Evolutionary conservation across 2,888 invertebrate genomes (phyloP).

Genomic region (Heteropelma amictum): DNA sequence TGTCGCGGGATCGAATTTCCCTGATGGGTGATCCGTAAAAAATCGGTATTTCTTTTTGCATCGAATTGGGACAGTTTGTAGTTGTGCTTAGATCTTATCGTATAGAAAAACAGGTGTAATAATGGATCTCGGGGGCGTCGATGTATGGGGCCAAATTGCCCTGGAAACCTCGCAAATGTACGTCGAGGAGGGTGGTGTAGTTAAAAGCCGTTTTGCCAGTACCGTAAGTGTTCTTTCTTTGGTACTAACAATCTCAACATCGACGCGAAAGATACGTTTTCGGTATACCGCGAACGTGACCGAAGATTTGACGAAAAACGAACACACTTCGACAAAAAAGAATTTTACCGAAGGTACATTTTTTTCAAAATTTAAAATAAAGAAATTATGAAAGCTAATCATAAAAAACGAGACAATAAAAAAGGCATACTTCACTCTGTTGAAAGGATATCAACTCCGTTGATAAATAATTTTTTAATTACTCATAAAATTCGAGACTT

Average conservation of each 20-base stretch:
- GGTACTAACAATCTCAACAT: neutral
- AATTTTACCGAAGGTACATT: too few relatives aligned
- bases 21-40: neutral
- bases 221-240: constrained; percentile 83
- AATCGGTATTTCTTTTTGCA: neutral
- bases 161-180: constrained; percentile 92
- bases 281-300: too few relatives aligned
- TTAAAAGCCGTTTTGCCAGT: constrained; percentile 89
- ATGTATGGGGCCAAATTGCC: constrained; percentile 94
- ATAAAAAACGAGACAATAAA: neutral
- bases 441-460: neutral
- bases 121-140: constrained; percentile 85
- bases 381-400: too few relatives aligned
- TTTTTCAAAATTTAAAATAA: too few relatives aligned
- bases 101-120: constrained; percentile 50
- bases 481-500: neutral
- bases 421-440: neutral
- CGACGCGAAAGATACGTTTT: neutral
- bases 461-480: neutral
- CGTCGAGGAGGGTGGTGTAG: constrained; percentile 87
- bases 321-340: too few relatives aligned
- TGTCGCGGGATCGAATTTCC: too few relatives aligned
- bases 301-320: too few relatives aligned
- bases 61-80: neutral
- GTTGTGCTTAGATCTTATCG: neutral